Base-by-base conservation (phyloP, 92 coral and sea anemone genomes). In the Siderastrea siderea region DNA sequence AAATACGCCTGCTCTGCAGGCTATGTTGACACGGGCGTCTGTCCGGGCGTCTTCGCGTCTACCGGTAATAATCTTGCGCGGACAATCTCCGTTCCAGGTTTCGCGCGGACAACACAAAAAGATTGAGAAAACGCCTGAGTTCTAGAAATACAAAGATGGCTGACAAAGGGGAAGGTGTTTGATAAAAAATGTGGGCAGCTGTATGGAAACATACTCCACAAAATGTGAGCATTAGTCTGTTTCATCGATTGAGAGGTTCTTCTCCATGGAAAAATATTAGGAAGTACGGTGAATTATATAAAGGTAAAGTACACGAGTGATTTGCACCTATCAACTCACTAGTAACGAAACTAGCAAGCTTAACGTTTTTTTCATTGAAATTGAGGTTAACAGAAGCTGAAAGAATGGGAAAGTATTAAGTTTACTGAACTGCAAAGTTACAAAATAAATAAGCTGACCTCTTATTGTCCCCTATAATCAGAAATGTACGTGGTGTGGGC, bases 141-240 rank as follows among this genome's bases (percentile, higher is more conserved):
- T 7, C 61, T 6, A 65, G 10, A 17, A 65, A 26, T 26, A 26
- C 38, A 26, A 26, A 65, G 8, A 72, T 72, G 77, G 77, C 77
- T 16, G 59, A 48, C 77, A 46, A 7, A 19, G 8, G 16, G 51
- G 17, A 72, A 51, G 44, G 50, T 49, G 58, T 50, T 16, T 72
- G 58, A 74, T 10, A 14, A 65, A 26, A 68, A 17, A 82, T 82
- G 86, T 82, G 68, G 63, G 55, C 76, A 68, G 10, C 26, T 45
- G 9, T 71, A 43, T 82, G 86, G 86, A 82, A 47, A 17, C 44
- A 7, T 54, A 1, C 62, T 3, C 78, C 54, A 16, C 47, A 11
- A 15, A 55, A 58, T 82, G 58, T 47, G 58, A 82, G 44, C 43
- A 58, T 70, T 48, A 59, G 67, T 26, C 50, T 43, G 15, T 55